Base-by-base conservation (phyloP, 2,797 vertebrate species). In the Varecia variegata region DNA sequence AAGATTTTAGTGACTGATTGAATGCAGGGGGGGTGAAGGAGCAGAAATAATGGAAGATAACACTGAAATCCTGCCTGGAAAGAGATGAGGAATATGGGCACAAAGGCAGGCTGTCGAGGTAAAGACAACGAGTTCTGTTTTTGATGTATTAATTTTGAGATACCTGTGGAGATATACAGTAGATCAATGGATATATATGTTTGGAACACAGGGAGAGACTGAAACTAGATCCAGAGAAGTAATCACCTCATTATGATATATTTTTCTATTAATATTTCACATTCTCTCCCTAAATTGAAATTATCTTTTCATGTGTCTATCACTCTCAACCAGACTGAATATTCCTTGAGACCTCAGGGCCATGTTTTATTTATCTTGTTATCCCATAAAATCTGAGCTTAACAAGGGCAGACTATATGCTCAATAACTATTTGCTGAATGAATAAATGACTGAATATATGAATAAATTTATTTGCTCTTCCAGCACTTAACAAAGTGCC, bases 251-350 rank as follows among this genome's bases (percentile, higher is more conserved):
- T 23, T 60, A 68, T 88, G 30, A 86, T 86, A 21, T 83, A 89
- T 56, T 77, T 88, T 85, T 47, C 58, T 35, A 93, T 58, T 58
- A 58, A 58, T 58, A 58, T 81, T 94, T 88, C 73, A 94, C 38
- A 83, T 76, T 79, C n/a, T 89, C 30, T 89, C 35, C 88, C 76
- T 88, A 92, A 95, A 94, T 10, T 94, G 47, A 93, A 95, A 95
- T 87, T 73, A 88, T 81, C 65, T 96, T 94, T 84, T 77, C 82
- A 91, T 35, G 12, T 43, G 38, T 90, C 58, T 88, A 8, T 68
- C 68, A 91, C 74, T 96, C 30, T 38, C 38, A 94, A 67, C 9
- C 43, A 94, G 45, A 94, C 8, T 89, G 56, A 90, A 73, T 93
- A 96, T 82, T 95, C 74, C 43, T n/a, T 93, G 56, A 87, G 56